Evolutionary conservation across 2,888 invertebrate genomes (phyloP).

Genomic region (Sturmia bella): DNA sequence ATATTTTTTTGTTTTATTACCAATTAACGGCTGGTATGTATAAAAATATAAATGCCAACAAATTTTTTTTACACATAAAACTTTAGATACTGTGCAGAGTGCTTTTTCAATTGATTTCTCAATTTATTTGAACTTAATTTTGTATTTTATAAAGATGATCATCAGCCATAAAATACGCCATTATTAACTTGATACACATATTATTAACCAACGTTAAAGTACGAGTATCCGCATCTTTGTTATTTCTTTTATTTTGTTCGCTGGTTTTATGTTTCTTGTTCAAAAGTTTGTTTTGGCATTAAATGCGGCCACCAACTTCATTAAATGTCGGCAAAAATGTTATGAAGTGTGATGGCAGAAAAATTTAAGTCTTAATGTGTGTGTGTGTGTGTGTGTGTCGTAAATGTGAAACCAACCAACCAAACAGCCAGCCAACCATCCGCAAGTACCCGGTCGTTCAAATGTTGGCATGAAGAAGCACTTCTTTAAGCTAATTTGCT

Average conservation of each 20-base stretch:
- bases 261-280: conserved; percentile 3
- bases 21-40: no score
- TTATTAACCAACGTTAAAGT: not conserved
- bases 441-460: conserved; percentile 2
- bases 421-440: not conserved
- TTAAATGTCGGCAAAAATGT: conserved; percentile 55
- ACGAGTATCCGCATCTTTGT: not conserved
- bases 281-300: conserved; percentile 52
- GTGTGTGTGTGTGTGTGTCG: not conserved
- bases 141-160: conserved; percentile 16
- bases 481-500: not conserved
- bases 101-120: conserved; percentile 13
- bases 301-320: conserved; percentile 59
- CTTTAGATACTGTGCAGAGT: conserved; percentile 10
- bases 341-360: conserved; percentile 39
- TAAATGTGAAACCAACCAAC: not conserved
- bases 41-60: no score
- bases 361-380: not conserved
- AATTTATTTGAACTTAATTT: conserved; percentile 4
- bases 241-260: not conserved
- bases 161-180: conserved; percentile 11
- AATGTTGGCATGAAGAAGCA: not conserved
- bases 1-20: no score
- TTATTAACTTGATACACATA: not conserved
- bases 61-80: not conserved